Evolutionary conservation across 2,888 invertebrate species (phyloP).

Genomic region (Eristalinus aeneus): DNA sequence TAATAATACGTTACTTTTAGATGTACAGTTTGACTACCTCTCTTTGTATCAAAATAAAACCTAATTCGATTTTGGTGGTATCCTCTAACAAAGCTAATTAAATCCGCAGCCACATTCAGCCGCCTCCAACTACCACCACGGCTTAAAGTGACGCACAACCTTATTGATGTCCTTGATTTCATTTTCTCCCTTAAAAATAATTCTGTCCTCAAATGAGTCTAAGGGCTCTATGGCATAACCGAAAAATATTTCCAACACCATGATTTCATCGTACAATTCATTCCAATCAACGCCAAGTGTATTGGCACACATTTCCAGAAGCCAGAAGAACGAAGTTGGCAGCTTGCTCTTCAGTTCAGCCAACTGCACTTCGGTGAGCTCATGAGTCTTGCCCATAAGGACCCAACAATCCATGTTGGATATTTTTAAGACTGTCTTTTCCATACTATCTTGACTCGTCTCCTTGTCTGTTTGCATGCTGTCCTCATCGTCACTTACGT

Average conservation of each 20-base stretch:
- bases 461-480: background rate
- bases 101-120: background rate
- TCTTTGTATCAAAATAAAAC: too few species aligned
- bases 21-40: too few species aligned
- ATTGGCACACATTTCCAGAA: slow-evolving; percentile 78
- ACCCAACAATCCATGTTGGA: slow-evolving; percentile 79
- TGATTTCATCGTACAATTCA: slow-evolving; percentile 77
- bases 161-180: slow-evolving; percentile 75
- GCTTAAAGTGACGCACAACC: slow-evolving; percentile 72
- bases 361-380: slow-evolving; percentile 71
- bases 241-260: slow-evolving; percentile 78
- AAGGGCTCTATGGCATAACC: slow-evolving; percentile 76
- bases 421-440: slow-evolving; percentile 71
- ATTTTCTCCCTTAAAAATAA: slow-evolving; percentile 72
- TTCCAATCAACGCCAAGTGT: slow-evolving; percentile 76
- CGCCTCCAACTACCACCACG: slow-evolving; percentile 74
- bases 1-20: too few species aligned
- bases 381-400: slow-evolving; percentile 73
- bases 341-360: slow-evolving; percentile 74
- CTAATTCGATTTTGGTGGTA: too few species aligned
- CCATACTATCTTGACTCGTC: background rate
- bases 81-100: background rate
- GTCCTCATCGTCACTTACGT: slow-evolving; percentile 72
- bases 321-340: slow-evolving; percentile 78
- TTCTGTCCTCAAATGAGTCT: slow-evolving; percentile 72